phyloP scores from a whole-genome alignment of 2,797 vertebrate genomes.

The Acrossocheilus wenchowensis region DNA sequence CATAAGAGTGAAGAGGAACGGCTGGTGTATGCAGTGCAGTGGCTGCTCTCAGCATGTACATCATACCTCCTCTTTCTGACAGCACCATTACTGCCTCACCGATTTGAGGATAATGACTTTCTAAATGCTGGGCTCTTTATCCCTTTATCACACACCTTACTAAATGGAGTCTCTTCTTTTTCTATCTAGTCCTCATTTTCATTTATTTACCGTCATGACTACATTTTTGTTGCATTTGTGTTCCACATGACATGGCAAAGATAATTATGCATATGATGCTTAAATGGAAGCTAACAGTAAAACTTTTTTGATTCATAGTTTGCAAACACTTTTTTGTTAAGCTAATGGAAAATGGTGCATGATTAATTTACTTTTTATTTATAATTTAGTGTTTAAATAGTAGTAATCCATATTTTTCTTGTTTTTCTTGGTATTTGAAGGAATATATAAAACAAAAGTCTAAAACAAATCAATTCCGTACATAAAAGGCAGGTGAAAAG shows the following conservation, averaged over 20 bases:
- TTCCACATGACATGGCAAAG: conserved; percentile 2
- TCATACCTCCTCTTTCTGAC: conserved; percentile 28
- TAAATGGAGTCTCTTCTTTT: background rate
- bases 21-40: conserved; percentile 26
- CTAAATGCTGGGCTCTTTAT: conserved; percentile 49
- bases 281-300: background rate
- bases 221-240: conserved; percentile 36
- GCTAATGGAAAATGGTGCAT: background rate
- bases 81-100: conserved; percentile 48
- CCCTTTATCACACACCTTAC: conserved; percentile 37
- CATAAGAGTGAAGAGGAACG: background rate
- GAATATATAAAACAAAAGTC: background rate
- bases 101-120: conserved; percentile 55
- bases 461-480: background rate
- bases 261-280: conserved; percentile 39
- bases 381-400: background rate
- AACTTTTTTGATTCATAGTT: background rate
- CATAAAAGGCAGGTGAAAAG: background rate
- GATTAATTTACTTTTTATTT: background rate
- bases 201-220: conserved; percentile 11
- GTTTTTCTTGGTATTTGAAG: background rate
- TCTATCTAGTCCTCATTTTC: background rate
- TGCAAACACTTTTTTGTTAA: background rate
- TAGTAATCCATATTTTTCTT: background rate
- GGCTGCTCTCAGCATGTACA: conserved; percentile 37